Percentiles rank a stretch among this genome's conserved stretches.
phyloP scores from a whole-genome alignment of 2,113 vertebrate genomes.

The Lamprotornis superbus region DNA sequence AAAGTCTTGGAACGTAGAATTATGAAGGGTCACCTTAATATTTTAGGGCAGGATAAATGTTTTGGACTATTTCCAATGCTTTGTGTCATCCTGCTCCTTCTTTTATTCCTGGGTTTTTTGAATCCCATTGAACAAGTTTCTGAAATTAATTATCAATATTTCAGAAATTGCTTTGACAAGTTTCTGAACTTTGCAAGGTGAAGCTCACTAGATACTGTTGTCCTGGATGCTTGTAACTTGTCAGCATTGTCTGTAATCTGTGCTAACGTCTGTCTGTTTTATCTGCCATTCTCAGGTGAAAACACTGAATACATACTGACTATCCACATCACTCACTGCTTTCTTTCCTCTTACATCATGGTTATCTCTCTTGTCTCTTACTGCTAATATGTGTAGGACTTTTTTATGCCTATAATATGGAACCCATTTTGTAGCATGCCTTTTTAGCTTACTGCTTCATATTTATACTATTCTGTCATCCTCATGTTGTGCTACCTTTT shows the following conservation, averaged over 20 bases:
- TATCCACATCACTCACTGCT: not conserved
- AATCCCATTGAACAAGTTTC: not conserved
- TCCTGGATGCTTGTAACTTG: not conserved
- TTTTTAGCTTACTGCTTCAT: not conserved
- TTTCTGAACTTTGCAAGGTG: not conserved
- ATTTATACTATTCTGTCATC: not conserved
- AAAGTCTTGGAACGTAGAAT: not conserved
- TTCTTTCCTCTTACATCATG: not conserved
- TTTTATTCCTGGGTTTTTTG: not conserved
- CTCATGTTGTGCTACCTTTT: not conserved
- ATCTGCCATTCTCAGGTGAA: not conserved
- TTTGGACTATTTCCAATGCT: not conserved
- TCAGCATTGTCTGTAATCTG: not conserved
- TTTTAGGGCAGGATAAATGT: not conserved
- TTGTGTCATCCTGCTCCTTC: not conserved
- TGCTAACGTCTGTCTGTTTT: not conserved
- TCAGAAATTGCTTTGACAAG: not conserved
- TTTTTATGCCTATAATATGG: not conserved
- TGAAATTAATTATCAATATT: not conserved
- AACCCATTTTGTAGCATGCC: not conserved
- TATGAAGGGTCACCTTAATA: not conserved
- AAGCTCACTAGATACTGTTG: not conserved
- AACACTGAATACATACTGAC: not conserved
- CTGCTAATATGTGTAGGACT: not conserved
- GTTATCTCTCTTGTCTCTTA: not conserved